Percentiles rank a stretch among this genome's conserved stretches.
Evolutionary conservation across 1,140 invertebrate genomes (phyloP).

Genomic region (Heliconius congener): DNA sequence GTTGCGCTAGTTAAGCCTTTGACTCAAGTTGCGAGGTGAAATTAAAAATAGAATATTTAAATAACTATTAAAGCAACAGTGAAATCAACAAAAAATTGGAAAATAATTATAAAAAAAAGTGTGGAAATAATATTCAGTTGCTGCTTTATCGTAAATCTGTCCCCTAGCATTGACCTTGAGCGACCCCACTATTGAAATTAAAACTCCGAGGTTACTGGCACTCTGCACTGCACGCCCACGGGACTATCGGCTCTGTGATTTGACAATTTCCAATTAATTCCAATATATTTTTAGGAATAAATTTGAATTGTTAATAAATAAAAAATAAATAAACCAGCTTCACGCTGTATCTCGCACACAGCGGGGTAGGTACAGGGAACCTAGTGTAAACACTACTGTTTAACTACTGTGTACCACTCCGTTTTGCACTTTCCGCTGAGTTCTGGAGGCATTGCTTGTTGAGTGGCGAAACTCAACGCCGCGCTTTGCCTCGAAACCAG

Average conservation of each 20-base stretch:
- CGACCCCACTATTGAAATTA: constrained; percentile 81
- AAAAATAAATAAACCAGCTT: no score
- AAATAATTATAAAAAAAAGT: constrained; percentile 31
- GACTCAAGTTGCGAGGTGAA: constrained; percentile 3
- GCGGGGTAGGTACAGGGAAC: no score
- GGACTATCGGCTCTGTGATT: constrained; percentile 37
- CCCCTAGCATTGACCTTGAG: constrained; percentile 69
- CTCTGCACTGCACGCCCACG: constrained; percentile 70
- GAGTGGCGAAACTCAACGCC: no score
- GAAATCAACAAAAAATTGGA: background rate
- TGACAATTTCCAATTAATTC: constrained; percentile 15
- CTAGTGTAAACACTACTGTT: no score
- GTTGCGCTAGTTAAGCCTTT: constrained; percentile 9
- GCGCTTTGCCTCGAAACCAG: no score
- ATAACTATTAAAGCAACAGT: background rate
- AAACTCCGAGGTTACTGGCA: constrained; percentile 78
- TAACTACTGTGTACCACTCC: no score
- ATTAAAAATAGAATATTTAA: constrained; percentile 14
- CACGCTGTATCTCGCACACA: no score
- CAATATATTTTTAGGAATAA: background rate
- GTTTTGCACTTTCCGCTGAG: no score
- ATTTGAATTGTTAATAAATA: no score
- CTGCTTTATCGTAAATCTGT: constrained; percentile 73
- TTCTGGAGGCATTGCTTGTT: no score
- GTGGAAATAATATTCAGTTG: background rate